These are phyloP conservation scores for Casuarius casuarius DNA, from an alignment of 2,113 vertebrate genomes.

Conservation along the genomic window DNA sequence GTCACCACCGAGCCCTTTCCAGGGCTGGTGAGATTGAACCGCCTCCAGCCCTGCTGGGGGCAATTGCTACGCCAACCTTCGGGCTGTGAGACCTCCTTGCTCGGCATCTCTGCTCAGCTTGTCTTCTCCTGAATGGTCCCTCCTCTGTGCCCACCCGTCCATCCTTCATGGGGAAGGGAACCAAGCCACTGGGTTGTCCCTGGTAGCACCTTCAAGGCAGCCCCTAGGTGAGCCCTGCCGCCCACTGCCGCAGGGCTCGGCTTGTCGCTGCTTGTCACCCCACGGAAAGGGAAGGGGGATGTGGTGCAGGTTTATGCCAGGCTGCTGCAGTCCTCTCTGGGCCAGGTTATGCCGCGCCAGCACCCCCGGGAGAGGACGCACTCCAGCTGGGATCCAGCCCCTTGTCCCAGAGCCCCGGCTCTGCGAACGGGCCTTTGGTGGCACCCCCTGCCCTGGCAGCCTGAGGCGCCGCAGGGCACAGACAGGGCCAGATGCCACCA, in stretches of 20 bases:
- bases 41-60: background rate
- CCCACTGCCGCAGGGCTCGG: background rate
- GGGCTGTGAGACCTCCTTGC: background rate
- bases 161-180: background rate
- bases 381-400: background rate
- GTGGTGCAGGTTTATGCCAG: background rate
- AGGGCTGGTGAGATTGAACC: background rate
- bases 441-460: background rate
- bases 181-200: background rate
- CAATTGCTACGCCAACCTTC: background rate
- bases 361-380: background rate
- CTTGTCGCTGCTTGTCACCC: background rate
- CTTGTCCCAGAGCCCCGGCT: background rate
- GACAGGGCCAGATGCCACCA: background rate
- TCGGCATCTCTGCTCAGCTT: background rate
- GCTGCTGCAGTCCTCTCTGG: background rate
- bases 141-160: background rate
- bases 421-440: too few species aligned
- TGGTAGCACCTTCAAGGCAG: background rate
- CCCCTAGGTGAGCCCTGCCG: background rate
- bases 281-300: background rate
- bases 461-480: too few species aligned
- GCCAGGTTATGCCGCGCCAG: too few species aligned
- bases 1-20: background rate
- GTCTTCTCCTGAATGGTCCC: background rate